A percentile compares a stretch with the other conserved stretches of the same genome.
Evolutionary conservation across 1,140 invertebrate genomes (phyloP).

Genomic region (Meloidogyne exigua): DNA sequence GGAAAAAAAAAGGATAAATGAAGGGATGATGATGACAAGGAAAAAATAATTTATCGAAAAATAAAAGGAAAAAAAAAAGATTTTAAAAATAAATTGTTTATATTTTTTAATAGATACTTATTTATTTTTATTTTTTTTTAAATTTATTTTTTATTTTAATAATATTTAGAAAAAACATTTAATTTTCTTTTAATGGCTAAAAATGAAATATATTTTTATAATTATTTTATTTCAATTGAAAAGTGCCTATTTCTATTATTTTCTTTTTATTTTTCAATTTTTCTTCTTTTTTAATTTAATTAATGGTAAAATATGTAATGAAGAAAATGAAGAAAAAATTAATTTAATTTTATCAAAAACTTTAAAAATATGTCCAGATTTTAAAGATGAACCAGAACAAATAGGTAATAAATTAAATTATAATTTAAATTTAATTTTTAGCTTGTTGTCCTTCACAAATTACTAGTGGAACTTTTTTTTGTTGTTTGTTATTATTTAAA

Average conservation of each 20-base stretch:
- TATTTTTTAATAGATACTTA: no score
- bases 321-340: not conserved
- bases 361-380: constrained; percentile 25
- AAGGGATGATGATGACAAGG: not conserved
- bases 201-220: not conserved
- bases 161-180: no score
- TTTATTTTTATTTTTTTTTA: not conserved
- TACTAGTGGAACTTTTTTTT: constrained; percentile 19
- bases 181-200: no score
- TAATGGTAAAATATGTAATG: not conserved
- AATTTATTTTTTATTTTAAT: not conserved
- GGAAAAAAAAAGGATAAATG: not conserved
- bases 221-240: not conserved
- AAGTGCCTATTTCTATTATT: not conserved
- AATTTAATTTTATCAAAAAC: constrained; percentile 13
- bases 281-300: not conserved
- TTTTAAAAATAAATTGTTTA: not conserved
- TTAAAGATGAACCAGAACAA: constrained; percentile 25
- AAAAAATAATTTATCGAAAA: no score
- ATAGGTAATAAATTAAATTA: constrained; percentile 3
- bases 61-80: no score
- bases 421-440: not conserved
- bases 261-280: not conserved
- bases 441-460: constrained; percentile 29
- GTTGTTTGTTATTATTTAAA: not conserved